Evolutionary conservation across 2,113 vertebrate genomes (phyloP), one percentile per base, ranked within the genome.

Genomic region (Ornithorhynchus anatinus): DNA sequence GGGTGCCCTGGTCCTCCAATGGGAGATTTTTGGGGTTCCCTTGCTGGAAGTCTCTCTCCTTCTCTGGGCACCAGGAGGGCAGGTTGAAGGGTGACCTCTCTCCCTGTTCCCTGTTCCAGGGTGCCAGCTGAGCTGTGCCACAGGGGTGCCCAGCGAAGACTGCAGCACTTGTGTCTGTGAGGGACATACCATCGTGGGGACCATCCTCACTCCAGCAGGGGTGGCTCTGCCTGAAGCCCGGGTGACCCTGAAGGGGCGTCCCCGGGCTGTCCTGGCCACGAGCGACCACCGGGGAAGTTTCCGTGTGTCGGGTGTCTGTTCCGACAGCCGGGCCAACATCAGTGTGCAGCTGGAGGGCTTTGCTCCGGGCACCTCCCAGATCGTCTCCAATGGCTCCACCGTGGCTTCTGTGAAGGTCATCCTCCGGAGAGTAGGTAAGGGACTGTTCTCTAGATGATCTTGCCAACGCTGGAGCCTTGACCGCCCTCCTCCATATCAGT

Each of bases 341-440:
- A 91, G 90, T 1, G 93, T 95, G 78, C 88, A 75, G 56, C 91
- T 88, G 11, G 91, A 95, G 0, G 94, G 93, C 52, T 99, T 95
- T 58, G 85, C 92, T 22, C 84, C 89, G 0, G 77, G 81, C 0
- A 43, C 70, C 1, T 86, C 92, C 3, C 85, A 91, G 10, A 17
- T 92, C 8, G 31, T 59, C 52, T 89, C 88, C 68, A 94, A 95
- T 8, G 69, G 89, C 68, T 94, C 95, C 1, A 73, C 81, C 0
- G 29, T 62, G 1, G 93, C 95, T 0, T 87, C 83, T 88, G 89
- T 92, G 16, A 88, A 79, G 9, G 86, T 93, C 23, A 51, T 85
- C 50, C 92, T 98, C 39, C 88, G 80, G 64, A 93, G 94, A 75
- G 81, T 96, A 23, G 95, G 97, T 97, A 86, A 92, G 94, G 45